phyloP scores from a whole-genome alignment of 2,888 invertebrate species.

The Drosophila nr. medialis region DNA sequence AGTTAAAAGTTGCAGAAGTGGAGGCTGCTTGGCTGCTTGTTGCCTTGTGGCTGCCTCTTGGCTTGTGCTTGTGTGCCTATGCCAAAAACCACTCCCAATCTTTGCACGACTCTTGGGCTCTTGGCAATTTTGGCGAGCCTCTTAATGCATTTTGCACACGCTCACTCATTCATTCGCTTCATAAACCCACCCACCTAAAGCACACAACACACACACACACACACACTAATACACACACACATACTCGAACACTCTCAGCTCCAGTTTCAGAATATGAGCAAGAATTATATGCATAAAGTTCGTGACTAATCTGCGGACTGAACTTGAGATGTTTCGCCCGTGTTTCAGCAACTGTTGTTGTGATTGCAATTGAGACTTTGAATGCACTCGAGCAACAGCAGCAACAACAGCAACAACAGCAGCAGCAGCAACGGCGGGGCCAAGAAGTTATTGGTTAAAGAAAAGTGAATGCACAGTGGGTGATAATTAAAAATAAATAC shows the following conservation, averaged over 20 bases:
- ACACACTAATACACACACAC: background rate
- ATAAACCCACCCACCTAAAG: constrained; percentile 56
- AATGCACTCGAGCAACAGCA: constrained; percentile 37
- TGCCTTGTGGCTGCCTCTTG: constrained; percentile 20
- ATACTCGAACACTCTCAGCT: background rate
- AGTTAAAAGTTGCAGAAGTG: constrained; percentile 18
- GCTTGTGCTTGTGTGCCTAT: constrained; percentile 32
- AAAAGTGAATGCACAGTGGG: constrained; percentile 61
- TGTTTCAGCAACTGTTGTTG: constrained; percentile 37
- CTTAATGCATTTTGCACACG: constrained; percentile 70
- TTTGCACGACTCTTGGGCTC: constrained; percentile 74
- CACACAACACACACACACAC: background rate
- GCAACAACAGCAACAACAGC: constrained; percentile 5
- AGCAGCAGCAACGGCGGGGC: background rate
- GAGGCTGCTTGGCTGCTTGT: constrained; percentile 17
- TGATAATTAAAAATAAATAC: background rate
- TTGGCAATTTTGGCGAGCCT: constrained; percentile 69
- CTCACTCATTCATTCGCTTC: constrained; percentile 23
- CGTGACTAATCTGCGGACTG: constrained; percentile 74
- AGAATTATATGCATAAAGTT: constrained; percentile 73
- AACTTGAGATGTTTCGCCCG: constrained; percentile 62
- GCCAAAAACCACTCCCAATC: constrained; percentile 72
- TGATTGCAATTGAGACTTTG: constrained; percentile 64
- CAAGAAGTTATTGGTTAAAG: constrained; percentile 39
- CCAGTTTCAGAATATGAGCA: constrained; percentile 52